Evolutionary conservation across 2,797 vertebrate genomes (phyloP), one percentile per base, ranked within the genome.

Genomic region (Peromyscus aztecus): DNA sequence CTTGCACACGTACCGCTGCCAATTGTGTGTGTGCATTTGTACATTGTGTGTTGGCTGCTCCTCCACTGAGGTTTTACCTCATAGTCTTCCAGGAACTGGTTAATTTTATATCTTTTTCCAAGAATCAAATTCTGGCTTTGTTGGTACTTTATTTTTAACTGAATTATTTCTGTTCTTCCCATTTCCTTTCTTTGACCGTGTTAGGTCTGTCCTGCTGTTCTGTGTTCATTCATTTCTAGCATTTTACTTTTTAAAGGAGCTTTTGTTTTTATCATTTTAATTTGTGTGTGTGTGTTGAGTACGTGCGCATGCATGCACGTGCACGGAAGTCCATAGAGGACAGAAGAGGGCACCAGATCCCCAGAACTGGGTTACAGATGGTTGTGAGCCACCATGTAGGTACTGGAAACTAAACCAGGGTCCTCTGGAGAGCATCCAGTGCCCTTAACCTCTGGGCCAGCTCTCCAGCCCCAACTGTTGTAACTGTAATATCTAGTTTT

Each of bases 1-100:
- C 0, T 27, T 27, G 0, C 8, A 24, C 17, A 1, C 4, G 10
- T 6, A 23, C 17, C 40, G 4, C 69, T 46, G n/a, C 3, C 17
- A 21, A 4, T 2, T 14, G 78, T 29, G 77, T 14, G 78, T 29
- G 77, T 86, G 82, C 2, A 6, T 27, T 27, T 55, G 55, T 59
- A 8, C 37, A 23, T 0, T 76, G 2, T 40, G 0, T 59, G 11
- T 43, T 71, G 11, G 84, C 31, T 43, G 89, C 19, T 31, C 63
- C 43, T 49, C 16, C 8, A 67, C 57, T 52, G 31, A 37, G 13
- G 2, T 73, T 69, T 63, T 3, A 40, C n/a, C 29, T 69, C n/a
- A 12, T 49, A 3, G 7, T 81, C 27, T 27, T 24, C 34, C 17
- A 46, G 67, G 49, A 11, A 93, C n/a, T 69, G 57, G 12, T 75